Percentiles rank a stretch among this genome's conserved stretches.
These are phyloP conservation scores for Himalopsyche anomala DNA, from an alignment of 2,888 invertebrate species.

Conservation along the genomic window DNA sequence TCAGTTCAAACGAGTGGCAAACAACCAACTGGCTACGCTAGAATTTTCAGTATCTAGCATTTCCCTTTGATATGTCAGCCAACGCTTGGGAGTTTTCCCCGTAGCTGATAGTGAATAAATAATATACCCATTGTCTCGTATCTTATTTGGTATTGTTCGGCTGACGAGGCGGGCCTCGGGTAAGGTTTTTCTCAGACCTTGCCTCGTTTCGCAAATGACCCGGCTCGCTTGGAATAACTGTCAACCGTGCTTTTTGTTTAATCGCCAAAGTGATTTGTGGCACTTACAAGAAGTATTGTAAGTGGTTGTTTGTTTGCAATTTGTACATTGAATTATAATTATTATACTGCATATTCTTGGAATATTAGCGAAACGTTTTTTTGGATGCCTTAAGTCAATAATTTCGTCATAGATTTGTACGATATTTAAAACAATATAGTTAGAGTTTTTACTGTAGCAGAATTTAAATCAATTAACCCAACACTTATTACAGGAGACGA, in stretches of 20 bases:
- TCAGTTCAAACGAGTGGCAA: too few species aligned
- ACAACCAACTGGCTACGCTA: background rate
- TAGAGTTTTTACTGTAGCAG: too few species aligned
- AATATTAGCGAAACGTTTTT: background rate
- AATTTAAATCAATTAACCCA: too few species aligned
- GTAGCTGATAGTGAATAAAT: background rate
- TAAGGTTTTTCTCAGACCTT: conserved; percentile 31
- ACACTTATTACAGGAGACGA: too few species aligned
- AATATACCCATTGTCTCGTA: conserved; percentile 9
- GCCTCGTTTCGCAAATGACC: conserved; percentile 34
- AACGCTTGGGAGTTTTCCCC: background rate
- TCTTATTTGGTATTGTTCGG: conserved; percentile 4
- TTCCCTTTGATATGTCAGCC: conserved; percentile 10
- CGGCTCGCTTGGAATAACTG: conserved; percentile 9
- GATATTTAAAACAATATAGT: too few species aligned
- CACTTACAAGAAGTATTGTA: background rate
- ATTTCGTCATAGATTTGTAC: too few species aligned
- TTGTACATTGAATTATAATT: background rate
- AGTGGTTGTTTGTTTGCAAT: background rate
- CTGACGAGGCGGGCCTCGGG: conserved; percentile 1
- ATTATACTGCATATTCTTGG: background rate
- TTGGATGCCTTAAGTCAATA: too few species aligned
- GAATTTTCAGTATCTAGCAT: background rate
- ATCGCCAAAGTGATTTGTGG: conserved; percentile 16
- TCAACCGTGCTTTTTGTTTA: conserved; percentile 24